These are phyloP conservation scores for Nerophis lumbriciformis DNA, from an alignment of 2,113 vertebrate genomes.

Conservation along the genomic window DNA sequence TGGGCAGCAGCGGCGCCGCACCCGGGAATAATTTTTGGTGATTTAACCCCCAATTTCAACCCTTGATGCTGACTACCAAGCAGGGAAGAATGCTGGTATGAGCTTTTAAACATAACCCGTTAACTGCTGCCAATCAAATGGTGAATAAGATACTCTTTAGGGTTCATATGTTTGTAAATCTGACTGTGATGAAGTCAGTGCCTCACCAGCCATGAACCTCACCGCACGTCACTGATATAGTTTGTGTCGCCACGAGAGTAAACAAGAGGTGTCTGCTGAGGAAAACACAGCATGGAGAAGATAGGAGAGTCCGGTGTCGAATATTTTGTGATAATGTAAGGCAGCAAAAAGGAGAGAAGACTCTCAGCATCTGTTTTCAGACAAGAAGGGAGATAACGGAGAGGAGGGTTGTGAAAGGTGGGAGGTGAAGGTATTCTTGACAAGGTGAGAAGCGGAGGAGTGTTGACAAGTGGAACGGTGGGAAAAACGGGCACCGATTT, in stretches of 20 bases:
- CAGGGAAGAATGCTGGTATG: too few relatives aligned
- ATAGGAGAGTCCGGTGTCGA: conserved; percentile 29
- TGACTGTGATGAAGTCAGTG: too few relatives aligned
- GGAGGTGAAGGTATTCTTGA: conserved; percentile 51
- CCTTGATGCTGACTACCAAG: too few relatives aligned
- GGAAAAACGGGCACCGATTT: conserved; percentile 24
- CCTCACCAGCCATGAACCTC: too few relatives aligned
- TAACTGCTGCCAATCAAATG: too few relatives aligned
- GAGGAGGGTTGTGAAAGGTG: conserved; percentile 33
- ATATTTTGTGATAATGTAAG: conserved; percentile 35
- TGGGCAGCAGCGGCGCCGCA: too few relatives aligned
- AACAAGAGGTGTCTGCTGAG: conserved; percentile 28
- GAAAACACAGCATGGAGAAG: conserved; percentile 12
- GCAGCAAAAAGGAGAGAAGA: conserved; percentile 52
- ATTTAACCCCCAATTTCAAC: too few relatives aligned
- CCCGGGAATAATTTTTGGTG: too few relatives aligned
- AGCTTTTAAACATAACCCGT: too few relatives aligned
- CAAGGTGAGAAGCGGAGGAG: conserved; percentile 31
- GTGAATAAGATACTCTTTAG: too few relatives aligned
- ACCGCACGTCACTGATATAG: too few relatives aligned
- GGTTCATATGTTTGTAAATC: too few relatives aligned
- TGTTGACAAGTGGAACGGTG: conserved; percentile 14
- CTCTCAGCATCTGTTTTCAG: conserved; percentile 48
- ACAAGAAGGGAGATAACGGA: conserved; percentile 45
- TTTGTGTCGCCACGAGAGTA: conserved; percentile 41